Evolutionary conservation across 2,113 vertebrate genomes (phyloP), one percentile per base, ranked within the genome.

Genomic region (Mustelus asterias): DNA sequence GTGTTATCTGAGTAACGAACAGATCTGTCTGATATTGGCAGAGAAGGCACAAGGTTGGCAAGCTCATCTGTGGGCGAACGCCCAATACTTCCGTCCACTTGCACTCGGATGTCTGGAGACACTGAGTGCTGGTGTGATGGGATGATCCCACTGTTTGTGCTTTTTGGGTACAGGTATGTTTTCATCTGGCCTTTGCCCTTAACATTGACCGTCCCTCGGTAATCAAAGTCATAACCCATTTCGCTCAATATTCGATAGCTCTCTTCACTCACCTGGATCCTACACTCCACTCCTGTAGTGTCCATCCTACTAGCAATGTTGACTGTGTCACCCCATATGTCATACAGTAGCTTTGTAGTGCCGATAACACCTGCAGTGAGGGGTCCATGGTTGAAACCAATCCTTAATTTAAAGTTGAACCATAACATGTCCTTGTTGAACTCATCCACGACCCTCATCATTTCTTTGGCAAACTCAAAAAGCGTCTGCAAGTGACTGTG

Each of bases 161-260:
- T 98, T 97, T 98, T 98, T 37, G 99, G 99, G 97, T 98, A 99
- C 1, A 99, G 98, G 97, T 99, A 99, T 97, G 99, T 99, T 98
- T 99, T 99, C 99, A 99, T 99, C 97, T 99, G 99, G 86, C 99
- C 99, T 94, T 99, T 99, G 24, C 99, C 99, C 97, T 99, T 99
- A 65, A 99, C 99, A 7, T 99, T 99, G 96, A 99, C 99, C 0
- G 99, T 99, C 96, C 99, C 99, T 94, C 99, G 98, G 96, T 99
- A 99, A 97, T 99, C 99, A 95, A 99, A 99, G 96, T 99, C 98
- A 8, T 99, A 98, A 83, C 99, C 98, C 99, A 99, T 99, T 96
- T 98, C 98, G 95, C 96, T 98, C 70, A 99, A 98, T 96, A 98
- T 97, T 0, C 98, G 97, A 96, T 99, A 99, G 97, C 99, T 99